Conservation (phyloP, 2,888 invertebrate genomes). For the Platycheirus albimanus region DNA sequence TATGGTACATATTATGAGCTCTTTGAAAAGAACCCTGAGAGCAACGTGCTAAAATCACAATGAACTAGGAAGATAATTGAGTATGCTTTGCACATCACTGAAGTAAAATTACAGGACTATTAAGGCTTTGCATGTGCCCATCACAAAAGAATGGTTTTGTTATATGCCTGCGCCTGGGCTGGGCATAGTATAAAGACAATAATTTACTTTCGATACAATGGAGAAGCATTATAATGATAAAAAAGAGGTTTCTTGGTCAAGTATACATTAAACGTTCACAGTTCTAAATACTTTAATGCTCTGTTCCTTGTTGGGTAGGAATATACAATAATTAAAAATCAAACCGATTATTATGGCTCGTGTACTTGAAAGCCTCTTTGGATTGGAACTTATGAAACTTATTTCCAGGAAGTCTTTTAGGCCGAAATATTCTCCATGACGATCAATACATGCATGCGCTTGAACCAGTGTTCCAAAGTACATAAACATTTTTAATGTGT, state of each 20-base stretch:
- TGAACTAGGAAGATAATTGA: slow-evolving; percentile 58
- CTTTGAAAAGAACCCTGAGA: slow-evolving; percentile 21
- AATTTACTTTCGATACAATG: slow-evolving; percentile 40
- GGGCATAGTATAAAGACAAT: slow-evolving; percentile 36
- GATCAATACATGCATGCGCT: no score
- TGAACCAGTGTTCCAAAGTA: no score
- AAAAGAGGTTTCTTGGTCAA: slow-evolving; percentile 29
- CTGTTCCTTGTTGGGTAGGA: no score
- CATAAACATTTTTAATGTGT: no score
- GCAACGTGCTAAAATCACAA: slow-evolving; percentile 58
- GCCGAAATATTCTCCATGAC: no score
- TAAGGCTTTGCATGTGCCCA: slow-evolving; percentile 10
- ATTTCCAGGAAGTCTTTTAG: no score
- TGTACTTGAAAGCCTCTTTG: no score
- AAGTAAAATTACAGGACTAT: slow-evolving; percentile 50
- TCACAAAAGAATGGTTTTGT: background rate
- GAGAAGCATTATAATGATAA: slow-evolving; percentile 11
- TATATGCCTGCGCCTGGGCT: background rate
- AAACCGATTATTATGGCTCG: no score
- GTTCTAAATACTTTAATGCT: slow-evolving; percentile 1
- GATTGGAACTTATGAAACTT: no score
- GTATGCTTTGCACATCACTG: slow-evolving; percentile 18
- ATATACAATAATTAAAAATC: background rate
- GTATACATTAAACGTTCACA: background rate
- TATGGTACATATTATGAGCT: background rate